phyloP scores from a whole-genome alignment of 2,888 invertebrate genomes.

The Cerastis leucographa region DNA sequence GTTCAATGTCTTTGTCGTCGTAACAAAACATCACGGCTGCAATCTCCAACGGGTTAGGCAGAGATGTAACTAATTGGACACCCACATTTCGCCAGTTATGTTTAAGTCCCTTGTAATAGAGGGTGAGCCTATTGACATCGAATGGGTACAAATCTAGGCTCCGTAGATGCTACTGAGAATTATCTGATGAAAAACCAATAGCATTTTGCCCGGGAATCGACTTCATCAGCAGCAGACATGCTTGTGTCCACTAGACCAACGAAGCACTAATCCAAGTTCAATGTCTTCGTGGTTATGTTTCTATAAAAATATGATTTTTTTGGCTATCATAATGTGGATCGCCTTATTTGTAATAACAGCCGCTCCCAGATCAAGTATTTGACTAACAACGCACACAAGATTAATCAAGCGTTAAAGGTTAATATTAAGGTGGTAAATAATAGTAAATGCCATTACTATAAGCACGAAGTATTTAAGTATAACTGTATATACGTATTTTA shows the following conservation, averaged over 20 bases:
- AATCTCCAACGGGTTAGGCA: no score
- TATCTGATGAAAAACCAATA: neutral
- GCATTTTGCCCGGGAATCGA: neutral
- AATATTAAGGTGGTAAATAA: conserved; percentile 7
- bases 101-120: no score
- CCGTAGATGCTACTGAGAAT: neutral
- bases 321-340: neutral
- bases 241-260: neutral
- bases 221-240: neutral
- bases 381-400: conserved; percentile 8
- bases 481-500: neutral
- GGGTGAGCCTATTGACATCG: no score
- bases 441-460: neutral
- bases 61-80: no score
- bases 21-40: no score
- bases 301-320: neutral
- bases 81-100: no score
- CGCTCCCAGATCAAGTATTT: conserved; percentile 16
- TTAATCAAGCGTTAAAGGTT: conserved; percentile 3
- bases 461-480: no score
- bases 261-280: neutral
- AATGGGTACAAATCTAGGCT: neutral
- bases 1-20: no score
- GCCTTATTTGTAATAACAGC: neutral
- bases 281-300: neutral